phyloP scores from a whole-genome alignment of 1,140 invertebrate genomes.

The Cydia splendana region DNA sequence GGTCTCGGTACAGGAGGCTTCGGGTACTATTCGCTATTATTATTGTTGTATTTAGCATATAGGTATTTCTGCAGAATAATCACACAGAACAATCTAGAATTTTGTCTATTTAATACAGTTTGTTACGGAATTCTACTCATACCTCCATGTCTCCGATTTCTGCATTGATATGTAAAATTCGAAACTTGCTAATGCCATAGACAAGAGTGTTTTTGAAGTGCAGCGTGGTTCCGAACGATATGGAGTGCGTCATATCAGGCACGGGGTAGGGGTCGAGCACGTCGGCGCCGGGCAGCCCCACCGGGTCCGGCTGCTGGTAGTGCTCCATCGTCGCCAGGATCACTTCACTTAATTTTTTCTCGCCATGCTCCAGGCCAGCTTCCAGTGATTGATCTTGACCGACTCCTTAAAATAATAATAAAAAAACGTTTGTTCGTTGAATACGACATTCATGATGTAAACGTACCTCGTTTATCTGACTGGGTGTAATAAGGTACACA shows the following conservation, averaged over 20 bases:
- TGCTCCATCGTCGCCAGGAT: constrained; percentile 88
- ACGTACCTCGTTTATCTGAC: not conserved
- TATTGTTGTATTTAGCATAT: no score
- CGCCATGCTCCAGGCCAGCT: constrained; percentile 68
- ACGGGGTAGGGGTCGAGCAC: constrained; percentile 89
- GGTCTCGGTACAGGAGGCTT: no score
- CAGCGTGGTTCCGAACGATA: constrained; percentile 83
- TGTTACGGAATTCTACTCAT: constrained; percentile 23
- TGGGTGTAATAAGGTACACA: not conserved
- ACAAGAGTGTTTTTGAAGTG: constrained; percentile 86
- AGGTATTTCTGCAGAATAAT: no score
- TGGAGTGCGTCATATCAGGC: constrained; percentile 87
- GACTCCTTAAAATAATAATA: constrained; percentile 46
- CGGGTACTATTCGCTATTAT: no score
- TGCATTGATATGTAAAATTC: constrained; percentile 78
- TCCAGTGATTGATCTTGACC: constrained; percentile 35
- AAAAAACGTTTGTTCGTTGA: not conserved
- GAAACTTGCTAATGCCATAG: constrained; percentile 88
- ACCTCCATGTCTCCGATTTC: constrained; percentile 70
- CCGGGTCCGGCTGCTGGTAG: constrained; percentile 87
- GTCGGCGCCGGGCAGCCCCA: constrained; percentile 87
- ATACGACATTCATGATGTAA: not conserved
- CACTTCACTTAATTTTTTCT: constrained; percentile 85
- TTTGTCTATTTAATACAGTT: no score
- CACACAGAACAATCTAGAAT: no score